These are phyloP conservation scores for Spondyliosoma cantharus DNA, from an alignment of 2,797 vertebrate species.

Conservation along the genomic window DNA sequence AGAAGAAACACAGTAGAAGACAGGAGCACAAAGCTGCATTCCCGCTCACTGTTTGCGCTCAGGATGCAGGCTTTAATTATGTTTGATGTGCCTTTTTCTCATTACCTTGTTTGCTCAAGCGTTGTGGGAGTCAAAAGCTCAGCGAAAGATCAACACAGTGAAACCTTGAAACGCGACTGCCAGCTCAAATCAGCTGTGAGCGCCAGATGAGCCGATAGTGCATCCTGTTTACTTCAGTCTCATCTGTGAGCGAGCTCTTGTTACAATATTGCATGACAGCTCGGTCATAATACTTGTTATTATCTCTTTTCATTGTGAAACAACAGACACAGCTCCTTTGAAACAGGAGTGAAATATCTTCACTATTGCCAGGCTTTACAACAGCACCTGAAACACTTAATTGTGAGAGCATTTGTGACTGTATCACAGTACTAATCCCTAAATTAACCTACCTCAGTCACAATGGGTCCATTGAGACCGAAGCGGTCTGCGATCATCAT, in stretches of 20 bases:
- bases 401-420: conserved; percentile 40
- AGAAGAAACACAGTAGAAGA: conserved; percentile 37
- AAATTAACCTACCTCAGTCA: conserved; percentile 78
- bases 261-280: conserved; percentile 56
- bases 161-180: conserved; percentile 58
- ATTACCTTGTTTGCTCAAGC: conserved; percentile 82
- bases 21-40: conserved; percentile 70
- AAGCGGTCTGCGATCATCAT: conserved; percentile 88
- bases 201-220: conserved; percentile 53
- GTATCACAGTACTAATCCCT: conserved; percentile 42
- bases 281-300: conserved; percentile 28
- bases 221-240: conserved; percentile 54
- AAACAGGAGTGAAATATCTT: conserved; percentile 9
- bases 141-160: conserved; percentile 78
- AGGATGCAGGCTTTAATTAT: conserved; percentile 75
- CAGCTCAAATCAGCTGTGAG: conserved; percentile 44
- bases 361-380: conserved; percentile 4
- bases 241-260: conserved; percentile 60
- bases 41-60: conserved; percentile 71
- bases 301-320: conserved; percentile 35
- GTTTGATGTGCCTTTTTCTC: conserved; percentile 81
- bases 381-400: conserved; percentile 30
- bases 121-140: conserved; percentile 69
- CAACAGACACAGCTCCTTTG: conserved; percentile 5
- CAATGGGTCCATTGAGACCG: conserved; percentile 81